Base-by-base conservation (phyloP, 2,113 vertebrate species). In the Barnardius zonarius region DNA sequence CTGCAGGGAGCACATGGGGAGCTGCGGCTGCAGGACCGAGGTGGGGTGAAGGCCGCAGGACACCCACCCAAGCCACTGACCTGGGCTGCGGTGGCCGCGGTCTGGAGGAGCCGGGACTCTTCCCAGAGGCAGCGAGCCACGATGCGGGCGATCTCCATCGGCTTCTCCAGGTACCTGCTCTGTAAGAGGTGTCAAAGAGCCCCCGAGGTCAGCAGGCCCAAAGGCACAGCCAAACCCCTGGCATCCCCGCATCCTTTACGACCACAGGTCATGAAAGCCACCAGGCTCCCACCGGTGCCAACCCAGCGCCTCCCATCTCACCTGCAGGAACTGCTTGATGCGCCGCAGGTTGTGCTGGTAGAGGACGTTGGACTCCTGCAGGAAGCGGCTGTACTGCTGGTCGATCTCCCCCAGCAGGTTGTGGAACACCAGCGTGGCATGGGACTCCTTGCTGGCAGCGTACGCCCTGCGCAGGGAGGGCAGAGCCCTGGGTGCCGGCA, bases 321-420 rank as follows among this genome's bases (percentile, higher is more conserved):
- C 98, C 98, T 99, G 99, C 90, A 99, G 98, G 95, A 99, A 99
- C 97, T 99, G 99, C 90, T 99, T 99, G 95, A 99, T 99, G 92
- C 99, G 98, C 55, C 99, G 98, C 90, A 99, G 98, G 97, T 99
- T 99, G 97, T 99, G 99, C 97, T 99, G 99, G 96, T 99, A 99
- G 57, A 99, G 97, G 17, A 99, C 99, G 0, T 99, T 99, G 95
- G 99, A 99, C 93, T 99, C 99, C 97, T 99, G 99, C 68, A 99
- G 98, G 91, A 99, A 99, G 88, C 99, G 98, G 97, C 99, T 99
- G 86, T 99, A 99, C 95, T 99, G 99, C 98, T 99, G 99, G 97
- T 99, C 99, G 4, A 99, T 99, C 98, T 99, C 99, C 14, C 99
- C 99, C 93, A 99, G 95, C 76, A 99, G 99, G 97, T 99, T 99